phyloP scores from a whole-genome alignment of 1,140 invertebrate genomes.

The Lysiphlebus fabarum region DNA sequence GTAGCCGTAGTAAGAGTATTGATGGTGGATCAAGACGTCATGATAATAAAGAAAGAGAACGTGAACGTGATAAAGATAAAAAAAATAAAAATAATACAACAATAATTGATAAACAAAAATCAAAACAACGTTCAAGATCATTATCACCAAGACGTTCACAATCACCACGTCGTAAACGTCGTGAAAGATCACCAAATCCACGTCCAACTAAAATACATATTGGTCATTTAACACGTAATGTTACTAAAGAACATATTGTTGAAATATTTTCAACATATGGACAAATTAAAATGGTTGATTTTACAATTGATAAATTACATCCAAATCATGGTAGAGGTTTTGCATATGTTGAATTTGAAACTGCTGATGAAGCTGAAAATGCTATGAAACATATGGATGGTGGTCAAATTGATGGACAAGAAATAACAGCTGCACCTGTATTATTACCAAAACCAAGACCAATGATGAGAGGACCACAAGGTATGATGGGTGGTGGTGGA shows the following conservation, averaged over 20 bases:
- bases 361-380: constrained; percentile 92
- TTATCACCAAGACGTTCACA: constrained; percentile 57
- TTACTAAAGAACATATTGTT: constrained; percentile 86
- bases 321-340: constrained; percentile 82
- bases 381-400: constrained; percentile 99
- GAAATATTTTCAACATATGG: constrained; percentile 97
- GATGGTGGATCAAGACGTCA: constrained; percentile 50
- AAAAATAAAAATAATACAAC: constrained; percentile 51
- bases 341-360: constrained; percentile 93
- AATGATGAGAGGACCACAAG: constrained; percentile 62
- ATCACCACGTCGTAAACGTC: constrained; percentile 60
- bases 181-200: constrained; percentile 80
- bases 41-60: constrained; percentile 57
- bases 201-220: constrained; percentile 90
- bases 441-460: constrained; percentile 72
- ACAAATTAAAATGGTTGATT: constrained; percentile 83
- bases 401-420: constrained; percentile 88
- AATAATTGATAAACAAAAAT: constrained; percentile 59
- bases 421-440: constrained; percentile 90
- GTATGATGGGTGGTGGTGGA: constrained; percentile 60
- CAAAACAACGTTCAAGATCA: constrained; percentile 55
- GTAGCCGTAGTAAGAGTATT: constrained; percentile 53
- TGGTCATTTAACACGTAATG: constrained; percentile 86
- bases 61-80: constrained; percentile 52
- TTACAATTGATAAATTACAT: constrained; percentile 83